Base-by-base conservation (phyloP, 2,888 invertebrate species). In the Heteropelma amictum region DNA sequence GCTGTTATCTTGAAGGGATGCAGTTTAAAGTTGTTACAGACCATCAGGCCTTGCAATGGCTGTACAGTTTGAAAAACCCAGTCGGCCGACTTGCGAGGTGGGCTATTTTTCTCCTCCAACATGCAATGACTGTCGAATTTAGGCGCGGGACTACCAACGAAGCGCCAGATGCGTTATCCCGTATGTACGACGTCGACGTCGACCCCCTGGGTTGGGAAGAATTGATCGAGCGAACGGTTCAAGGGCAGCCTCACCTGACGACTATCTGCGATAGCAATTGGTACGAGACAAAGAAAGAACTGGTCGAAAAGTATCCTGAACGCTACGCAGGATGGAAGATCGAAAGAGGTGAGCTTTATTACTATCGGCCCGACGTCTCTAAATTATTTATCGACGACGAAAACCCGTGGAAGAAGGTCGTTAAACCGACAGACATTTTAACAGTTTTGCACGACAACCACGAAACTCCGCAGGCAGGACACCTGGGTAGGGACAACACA, bases 41-140 rank as follows among this genome's bases (percentile, higher is more conserved):
- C 14, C 72, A 72, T 23, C 75, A 78, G 26, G 71, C 76, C 1
- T 17, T 77, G 3, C 64, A 60, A 8, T 82, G 79, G 81, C 49
- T 81, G 0, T 61, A 72, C 33, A 67, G n/a, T n/a, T 4, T 71
- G 40, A 71, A 71, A 56, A 17, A 63, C 21, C 64, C 58, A 0
- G 54, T 63, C 2, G 77, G 80, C 21, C 64, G 78, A 6, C 40
- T 80, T 14, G 78, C 79, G 4, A 17, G 58, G 6, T 71, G 56
- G 68, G 71, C 74, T 0, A 68, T 77, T n/a, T 64, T 64, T 19
- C 17, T 71, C 0, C 40, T 56, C 3, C 64, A 63, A 47, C 68
- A 74, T 28, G 38, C 28, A 1, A 64, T 71, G 35, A 58, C 56
- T 5, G 56, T 71, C 5, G 38, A 64, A 28, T 58, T 45, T 21